Evolutionary conservation across 2,888 invertebrate genomes (phyloP).

Genomic region (Sesia apiformis): DNA sequence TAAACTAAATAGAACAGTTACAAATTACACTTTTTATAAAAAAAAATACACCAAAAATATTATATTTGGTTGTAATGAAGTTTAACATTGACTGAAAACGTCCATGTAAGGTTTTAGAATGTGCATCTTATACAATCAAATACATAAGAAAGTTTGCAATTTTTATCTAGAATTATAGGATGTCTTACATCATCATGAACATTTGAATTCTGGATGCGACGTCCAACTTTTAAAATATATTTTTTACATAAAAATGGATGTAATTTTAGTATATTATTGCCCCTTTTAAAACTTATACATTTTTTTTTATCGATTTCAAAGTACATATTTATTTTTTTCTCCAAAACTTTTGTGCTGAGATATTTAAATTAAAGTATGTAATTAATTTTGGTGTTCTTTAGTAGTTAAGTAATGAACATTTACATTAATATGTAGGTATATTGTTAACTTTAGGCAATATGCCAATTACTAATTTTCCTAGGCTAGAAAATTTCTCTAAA

Average conservation of each 20-base stretch:
- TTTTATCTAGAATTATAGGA: background rate
- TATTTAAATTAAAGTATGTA: no score
- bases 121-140: constrained; percentile 2
- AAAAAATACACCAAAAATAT: background rate
- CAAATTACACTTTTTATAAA: background rate
- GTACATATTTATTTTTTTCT: no score
- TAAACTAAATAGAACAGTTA: background rate
- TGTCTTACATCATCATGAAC: background rate
- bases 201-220: background rate
- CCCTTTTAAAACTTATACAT: no score
- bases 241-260: background rate
- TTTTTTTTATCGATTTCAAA: no score
- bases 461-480: no score
- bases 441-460: no score
- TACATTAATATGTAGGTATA: no score
- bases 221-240: background rate
- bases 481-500: no score
- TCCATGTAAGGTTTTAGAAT: constrained; percentile 2
- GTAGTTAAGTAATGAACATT: no score
- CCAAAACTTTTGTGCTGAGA: no score
- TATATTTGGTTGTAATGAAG: background rate
- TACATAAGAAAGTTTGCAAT: background rate
- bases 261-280: no score
- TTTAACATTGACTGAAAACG: constrained; percentile 2
- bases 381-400: no score